These are phyloP conservation scores for Elysia crispata DNA, from an alignment of 2,888 invertebrate genomes.

Conservation along the genomic window DNA sequence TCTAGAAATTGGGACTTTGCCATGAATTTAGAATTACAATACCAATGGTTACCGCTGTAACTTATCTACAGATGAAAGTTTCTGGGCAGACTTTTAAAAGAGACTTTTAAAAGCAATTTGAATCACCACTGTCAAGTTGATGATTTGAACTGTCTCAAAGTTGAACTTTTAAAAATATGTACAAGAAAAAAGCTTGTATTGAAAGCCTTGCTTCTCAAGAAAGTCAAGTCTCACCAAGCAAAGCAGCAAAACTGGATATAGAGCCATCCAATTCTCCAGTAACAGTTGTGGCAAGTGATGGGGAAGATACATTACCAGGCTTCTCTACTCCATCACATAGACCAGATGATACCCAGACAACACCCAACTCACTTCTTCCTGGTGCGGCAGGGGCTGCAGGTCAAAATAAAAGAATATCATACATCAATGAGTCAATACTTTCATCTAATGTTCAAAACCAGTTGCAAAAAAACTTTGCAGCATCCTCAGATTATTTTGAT, in stretches of 20 bases:
- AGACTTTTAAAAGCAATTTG: too few relatives aligned
- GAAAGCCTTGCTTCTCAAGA: conserved; percentile 21
- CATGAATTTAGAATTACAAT: too few relatives aligned
- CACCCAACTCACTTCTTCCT: background rate
- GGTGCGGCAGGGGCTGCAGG: background rate
- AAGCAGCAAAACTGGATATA: conserved; percentile 30
- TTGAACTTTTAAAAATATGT: conserved; percentile 17
- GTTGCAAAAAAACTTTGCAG: conserved; percentile 11
- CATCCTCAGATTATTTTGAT: conserved; percentile 15
- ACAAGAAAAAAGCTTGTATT: conserved; percentile 29
- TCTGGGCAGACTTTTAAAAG: too few relatives aligned
- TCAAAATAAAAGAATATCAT: background rate
- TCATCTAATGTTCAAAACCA: background rate
- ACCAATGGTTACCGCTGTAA: too few relatives aligned
- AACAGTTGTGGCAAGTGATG: too few relatives aligned
- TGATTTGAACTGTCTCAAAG: too few relatives aligned
- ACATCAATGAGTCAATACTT: conserved; percentile 21
- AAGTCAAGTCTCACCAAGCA: conserved; percentile 10
- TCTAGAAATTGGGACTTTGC: too few relatives aligned
- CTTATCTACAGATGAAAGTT: too few relatives aligned
- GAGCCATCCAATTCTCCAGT: too few relatives aligned
- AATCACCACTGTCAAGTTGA: too few relatives aligned
- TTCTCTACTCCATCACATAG: background rate
- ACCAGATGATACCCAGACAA: background rate
- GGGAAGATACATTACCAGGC: too few relatives aligned